A percentile compares a stretch with the other conserved stretches of the same genome.
Evolutionary conservation across 30 jellyfish, hydroid and myxozoan genomes (phyloP).

Genomic region (Turritopsis rubra): DNA sequence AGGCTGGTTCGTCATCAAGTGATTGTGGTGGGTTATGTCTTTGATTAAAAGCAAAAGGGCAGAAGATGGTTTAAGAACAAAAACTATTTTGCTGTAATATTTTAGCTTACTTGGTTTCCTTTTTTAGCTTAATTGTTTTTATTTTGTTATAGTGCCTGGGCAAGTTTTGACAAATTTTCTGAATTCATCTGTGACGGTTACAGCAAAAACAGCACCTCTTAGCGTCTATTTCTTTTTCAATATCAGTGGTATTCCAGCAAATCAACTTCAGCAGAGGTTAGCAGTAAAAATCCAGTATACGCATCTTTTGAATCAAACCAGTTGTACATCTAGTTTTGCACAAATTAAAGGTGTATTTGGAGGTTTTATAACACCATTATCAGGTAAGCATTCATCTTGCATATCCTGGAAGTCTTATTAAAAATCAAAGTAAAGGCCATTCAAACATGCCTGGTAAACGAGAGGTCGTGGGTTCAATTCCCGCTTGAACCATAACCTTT

Average conservation of each 20-base stretch:
- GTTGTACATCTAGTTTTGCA: neutral
- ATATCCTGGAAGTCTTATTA: too few relatives aligned
- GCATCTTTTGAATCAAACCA: neutral
- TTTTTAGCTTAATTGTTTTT: neutral
- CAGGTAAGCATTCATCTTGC: neutral
- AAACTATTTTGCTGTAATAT: too few relatives aligned
- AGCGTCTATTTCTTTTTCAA: neutral
- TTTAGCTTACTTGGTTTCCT: neutral
- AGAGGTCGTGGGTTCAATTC: too few relatives aligned
- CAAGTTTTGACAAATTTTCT: neutral
- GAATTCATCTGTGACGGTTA: neutral
- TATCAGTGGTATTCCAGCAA: neutral
- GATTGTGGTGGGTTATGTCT: neutral
- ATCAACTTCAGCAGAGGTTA: slow-evolving; percentile 1
- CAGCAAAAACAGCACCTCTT: neutral
- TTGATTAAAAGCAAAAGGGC: neutral
- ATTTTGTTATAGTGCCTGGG: neutral
- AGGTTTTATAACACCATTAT: neutral
- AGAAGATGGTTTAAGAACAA: too few relatives aligned
- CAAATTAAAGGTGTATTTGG: neutral
- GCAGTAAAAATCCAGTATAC: neutral
- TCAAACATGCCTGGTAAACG: too few relatives aligned
- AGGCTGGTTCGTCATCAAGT: neutral
- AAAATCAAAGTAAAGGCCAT: too few relatives aligned
- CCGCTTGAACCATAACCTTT: too few relatives aligned